A percentile compares a stretch with the other conserved stretches of the same genome.
These are phyloP conservation scores for Hydropsyche tenuis DNA, from an alignment of 1,140 invertebrate species.

Conservation along the genomic window DNA sequence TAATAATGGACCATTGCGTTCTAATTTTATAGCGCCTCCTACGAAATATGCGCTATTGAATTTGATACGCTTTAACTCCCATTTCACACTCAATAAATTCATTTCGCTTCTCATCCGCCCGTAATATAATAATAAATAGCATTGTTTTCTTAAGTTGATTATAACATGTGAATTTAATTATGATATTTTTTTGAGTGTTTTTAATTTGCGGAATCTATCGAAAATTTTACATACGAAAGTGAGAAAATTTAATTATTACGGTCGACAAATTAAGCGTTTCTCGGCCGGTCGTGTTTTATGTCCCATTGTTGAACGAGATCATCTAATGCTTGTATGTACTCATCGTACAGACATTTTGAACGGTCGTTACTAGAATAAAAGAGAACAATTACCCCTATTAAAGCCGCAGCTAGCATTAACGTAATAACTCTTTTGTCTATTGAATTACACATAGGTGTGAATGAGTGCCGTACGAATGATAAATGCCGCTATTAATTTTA, in stretches of 20 bases:
- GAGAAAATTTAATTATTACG: too few relatives aligned
- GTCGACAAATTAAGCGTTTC: neutral
- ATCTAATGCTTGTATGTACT: neutral
- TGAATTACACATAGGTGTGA: constrained; percentile 11
- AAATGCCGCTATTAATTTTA: neutral
- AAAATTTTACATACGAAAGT: too few relatives aligned
- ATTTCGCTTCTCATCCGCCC: too few relatives aligned
- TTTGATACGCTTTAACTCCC: too few relatives aligned
- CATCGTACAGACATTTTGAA: neutral
- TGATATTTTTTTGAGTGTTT: too few relatives aligned
- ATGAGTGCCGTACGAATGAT: neutral
- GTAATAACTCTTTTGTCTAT: constrained; percentile 18
- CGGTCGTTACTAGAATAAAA: neutral
- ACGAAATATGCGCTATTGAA: too few relatives aligned
- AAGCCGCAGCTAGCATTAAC: neutral
- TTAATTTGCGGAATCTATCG: too few relatives aligned
- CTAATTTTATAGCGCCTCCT: too few relatives aligned
- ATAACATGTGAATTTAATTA: constrained; percentile 2
- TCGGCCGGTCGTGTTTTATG: neutral
- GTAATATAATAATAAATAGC: neutral
- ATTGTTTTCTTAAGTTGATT: constrained; percentile 4
- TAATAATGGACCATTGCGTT: too few relatives aligned
- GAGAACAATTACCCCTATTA: constrained; percentile 20
- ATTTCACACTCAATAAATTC: too few relatives aligned
- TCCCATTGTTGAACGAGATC: constrained; percentile 11